Conservation (phyloP, 2,888 invertebrate species). For the Resseliella maxima region DNA sequence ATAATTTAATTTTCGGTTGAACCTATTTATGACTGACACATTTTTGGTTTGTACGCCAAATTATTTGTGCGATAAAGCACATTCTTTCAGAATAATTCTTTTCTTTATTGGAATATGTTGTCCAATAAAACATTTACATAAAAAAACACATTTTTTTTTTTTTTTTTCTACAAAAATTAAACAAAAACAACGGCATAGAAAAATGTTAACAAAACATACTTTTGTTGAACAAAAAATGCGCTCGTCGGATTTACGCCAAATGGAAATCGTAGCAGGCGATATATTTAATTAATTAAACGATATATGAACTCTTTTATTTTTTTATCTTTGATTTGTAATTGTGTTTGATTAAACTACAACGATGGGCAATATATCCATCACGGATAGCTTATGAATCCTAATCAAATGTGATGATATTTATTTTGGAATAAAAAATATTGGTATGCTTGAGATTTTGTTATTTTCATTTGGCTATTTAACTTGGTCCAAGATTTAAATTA, state of each 20-base stretch:
- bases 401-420: not conserved
- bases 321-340: not conserved
- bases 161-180: not conserved
- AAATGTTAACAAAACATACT: not conserved
- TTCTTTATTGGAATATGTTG: too few relatives aligned
- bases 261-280: not conserved
- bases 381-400: not conserved
- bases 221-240: not conserved
- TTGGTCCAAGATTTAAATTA: conserved; percentile 58
- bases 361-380: too few relatives aligned
- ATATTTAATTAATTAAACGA: not conserved
- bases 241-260: not conserved
- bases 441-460: conserved; percentile 11
- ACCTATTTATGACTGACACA: too few relatives aligned
- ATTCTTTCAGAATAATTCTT: too few relatives aligned
- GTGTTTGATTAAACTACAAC: not conserved
- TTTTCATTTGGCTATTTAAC: not conserved
- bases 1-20: not conserved
- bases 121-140: not conserved
- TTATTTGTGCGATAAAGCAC: too few relatives aligned
- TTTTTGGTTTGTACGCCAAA: too few relatives aligned
- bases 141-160: too few relatives aligned
- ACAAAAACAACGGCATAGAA: not conserved
- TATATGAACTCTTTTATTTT: not conserved
- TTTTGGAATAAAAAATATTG: not conserved